phyloP scores from a whole-genome alignment of 2,113 vertebrate genomes.

The Pelobates fuscus region DNA sequence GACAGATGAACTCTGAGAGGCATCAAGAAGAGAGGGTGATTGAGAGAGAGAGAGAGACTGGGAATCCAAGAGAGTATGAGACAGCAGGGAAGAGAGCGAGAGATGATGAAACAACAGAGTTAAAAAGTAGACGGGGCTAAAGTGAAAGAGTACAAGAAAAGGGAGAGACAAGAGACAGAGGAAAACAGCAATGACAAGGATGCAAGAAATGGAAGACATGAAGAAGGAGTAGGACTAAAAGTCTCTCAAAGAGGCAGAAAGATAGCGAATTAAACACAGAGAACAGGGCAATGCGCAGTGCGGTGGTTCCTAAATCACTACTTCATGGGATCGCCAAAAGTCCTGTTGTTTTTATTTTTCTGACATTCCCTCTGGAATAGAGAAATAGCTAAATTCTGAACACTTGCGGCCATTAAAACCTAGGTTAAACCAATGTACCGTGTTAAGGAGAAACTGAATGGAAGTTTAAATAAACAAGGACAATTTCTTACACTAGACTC shows the following conservation, averaged over 20 bases:
- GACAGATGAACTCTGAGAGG: conserved; percentile 77
- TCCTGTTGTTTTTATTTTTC: no score
- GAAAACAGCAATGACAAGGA: conserved; percentile 52
- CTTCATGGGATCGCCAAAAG: no score
- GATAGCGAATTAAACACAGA: background rate
- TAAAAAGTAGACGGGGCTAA: conserved; percentile 20
- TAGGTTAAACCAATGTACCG: no score
- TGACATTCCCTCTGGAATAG: no score
- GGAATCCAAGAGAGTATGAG: conserved; percentile 48
- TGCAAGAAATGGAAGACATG: conserved; percentile 55
- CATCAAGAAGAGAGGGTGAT: conserved; percentile 65
- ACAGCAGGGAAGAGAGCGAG: conserved; percentile 53
- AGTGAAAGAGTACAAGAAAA: conserved; percentile 26
- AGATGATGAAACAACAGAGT: conserved; percentile 55
- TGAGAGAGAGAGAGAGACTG: conserved; percentile 37
- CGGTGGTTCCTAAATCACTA: no score
- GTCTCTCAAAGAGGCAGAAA: background rate
- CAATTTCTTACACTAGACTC: no score
- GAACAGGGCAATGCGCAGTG: background rate
- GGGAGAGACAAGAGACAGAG: conserved; percentile 62
- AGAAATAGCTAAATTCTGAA: no score
- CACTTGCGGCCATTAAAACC: no score
- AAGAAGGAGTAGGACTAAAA: conserved; percentile 26
- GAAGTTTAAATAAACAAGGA: no score
- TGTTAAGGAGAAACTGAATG: no score